Conservation (phyloP, 2,113 vertebrate genomes). For the Tachuris rubrigastra region DNA sequence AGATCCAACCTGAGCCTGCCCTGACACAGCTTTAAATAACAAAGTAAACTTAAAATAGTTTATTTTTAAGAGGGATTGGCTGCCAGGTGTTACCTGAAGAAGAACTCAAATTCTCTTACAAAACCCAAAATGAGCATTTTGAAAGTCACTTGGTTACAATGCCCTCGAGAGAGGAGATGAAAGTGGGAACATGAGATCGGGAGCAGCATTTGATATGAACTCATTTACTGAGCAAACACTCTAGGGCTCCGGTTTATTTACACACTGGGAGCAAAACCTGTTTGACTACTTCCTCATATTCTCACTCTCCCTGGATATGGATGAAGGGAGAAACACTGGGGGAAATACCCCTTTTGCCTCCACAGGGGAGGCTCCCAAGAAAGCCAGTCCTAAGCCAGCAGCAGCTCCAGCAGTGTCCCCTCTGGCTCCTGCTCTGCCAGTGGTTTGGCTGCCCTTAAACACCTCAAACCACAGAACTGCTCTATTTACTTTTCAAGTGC, state of each 20-base stretch:
- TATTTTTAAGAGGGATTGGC: neutral
- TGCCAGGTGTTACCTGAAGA: neutral
- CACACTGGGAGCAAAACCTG: neutral
- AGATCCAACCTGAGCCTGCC: neutral
- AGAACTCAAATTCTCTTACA: neutral
- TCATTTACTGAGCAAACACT: neutral
- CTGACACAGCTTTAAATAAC: neutral
- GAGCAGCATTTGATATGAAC: neutral
- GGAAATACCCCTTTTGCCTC: neutral
- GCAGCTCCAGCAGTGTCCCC: neutral
- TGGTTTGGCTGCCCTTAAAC: neutral
- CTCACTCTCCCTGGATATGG: neutral
- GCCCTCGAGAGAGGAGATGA: neutral
- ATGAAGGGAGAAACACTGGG: neutral
- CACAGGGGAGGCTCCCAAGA: neutral
- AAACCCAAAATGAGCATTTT: neutral
- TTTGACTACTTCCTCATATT: fast-evolving
- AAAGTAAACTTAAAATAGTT: neutral
- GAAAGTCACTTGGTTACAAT: neutral
- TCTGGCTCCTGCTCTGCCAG: neutral
- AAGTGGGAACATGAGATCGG: neutral
- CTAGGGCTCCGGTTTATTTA: neutral
- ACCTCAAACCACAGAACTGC: neutral
- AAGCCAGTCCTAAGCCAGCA: neutral
- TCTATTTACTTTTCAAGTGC: neutral